phyloP scores from a whole-genome alignment of 2,797 vertebrate species.

The Enteromius argenteus region DNA sequence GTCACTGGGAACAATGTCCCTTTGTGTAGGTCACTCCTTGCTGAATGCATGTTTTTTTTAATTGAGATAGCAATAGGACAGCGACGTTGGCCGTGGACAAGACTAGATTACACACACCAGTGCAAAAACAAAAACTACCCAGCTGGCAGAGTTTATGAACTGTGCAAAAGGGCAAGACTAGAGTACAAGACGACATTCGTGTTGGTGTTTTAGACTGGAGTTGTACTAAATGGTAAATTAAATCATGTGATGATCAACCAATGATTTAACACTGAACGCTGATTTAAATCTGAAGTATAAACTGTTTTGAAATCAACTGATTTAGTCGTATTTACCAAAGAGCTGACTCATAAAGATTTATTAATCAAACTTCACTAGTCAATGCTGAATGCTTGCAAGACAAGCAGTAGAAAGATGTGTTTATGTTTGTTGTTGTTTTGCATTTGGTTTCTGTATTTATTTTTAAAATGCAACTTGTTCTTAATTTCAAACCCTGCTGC shows the following conservation, averaged over 20 bases:
- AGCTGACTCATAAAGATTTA: not conserved
- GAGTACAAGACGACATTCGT: not conserved
- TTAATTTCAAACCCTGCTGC: not conserved
- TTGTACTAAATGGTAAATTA: not conserved
- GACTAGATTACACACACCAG: constrained; percentile 57
- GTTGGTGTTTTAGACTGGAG: not conserved
- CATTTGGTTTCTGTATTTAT: not conserved
- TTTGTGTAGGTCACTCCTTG: constrained; percentile 73
- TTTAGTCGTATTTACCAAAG: not conserved
- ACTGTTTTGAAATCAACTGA: not conserved
- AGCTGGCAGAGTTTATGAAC: not conserved
- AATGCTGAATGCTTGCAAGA: not conserved
- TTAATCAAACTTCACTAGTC: not conserved
- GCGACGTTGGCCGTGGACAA: constrained; percentile 37
- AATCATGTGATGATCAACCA: not conserved
- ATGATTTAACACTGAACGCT: not conserved
- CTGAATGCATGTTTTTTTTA: constrained; percentile 77
- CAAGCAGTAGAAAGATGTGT: not conserved
- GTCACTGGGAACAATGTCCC: constrained; percentile 69
- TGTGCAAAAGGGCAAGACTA: not conserved
- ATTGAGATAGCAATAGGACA: constrained; percentile 66
- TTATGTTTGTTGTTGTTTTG: not conserved
- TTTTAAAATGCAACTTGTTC: not conserved
- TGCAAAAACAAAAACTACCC: constrained; percentile 15
- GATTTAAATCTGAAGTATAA: not conserved